These are phyloP conservation scores for Drosophila neotestacea DNA, from an alignment of 2,888 invertebrate species.

Conservation along the genomic window DNA sequence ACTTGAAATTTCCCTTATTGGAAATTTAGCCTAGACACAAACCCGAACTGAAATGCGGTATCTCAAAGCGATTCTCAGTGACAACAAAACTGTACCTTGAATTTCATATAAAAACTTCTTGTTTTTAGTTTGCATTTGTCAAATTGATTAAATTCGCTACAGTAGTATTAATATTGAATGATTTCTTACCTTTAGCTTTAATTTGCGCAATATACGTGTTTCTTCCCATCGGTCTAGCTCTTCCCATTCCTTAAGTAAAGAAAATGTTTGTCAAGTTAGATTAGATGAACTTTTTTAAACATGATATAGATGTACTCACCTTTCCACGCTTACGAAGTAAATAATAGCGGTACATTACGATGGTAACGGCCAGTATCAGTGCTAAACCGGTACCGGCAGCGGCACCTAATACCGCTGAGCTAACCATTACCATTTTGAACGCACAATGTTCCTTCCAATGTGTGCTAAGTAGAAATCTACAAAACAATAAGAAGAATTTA, in stretches of 20 bases:
- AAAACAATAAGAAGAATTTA: background rate
- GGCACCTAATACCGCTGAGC: slow-evolving; percentile 89
- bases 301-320: slow-evolving; percentile 63
- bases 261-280: background rate
- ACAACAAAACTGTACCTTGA: background rate
- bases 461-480: background rate
- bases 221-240: slow-evolving; percentile 87
- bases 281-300: background rate
- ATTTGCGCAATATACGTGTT: slow-evolving; percentile 84
- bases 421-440: slow-evolving; percentile 86
- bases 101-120: too few relatives aligned
- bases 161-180: background rate
- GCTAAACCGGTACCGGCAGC: slow-evolving; percentile 89
- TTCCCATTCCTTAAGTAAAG: slow-evolving; percentile 86
- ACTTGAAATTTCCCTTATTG: background rate
- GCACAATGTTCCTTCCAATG: background rate
- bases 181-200: slow-evolving; percentile 83
- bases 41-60: background rate
- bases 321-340: slow-evolving; percentile 87
- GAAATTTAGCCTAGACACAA: background rate
- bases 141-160: too few relatives aligned
- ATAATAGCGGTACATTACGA: slow-evolving; percentile 89
- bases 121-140: too few relatives aligned
- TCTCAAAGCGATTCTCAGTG: background rate
- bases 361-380: slow-evolving; percentile 88